Percentiles rank a stretch among this genome's conserved stretches.
Evolutionary conservation across 2,888 invertebrate species (phyloP).

Genomic region (Tipula unca): DNA sequence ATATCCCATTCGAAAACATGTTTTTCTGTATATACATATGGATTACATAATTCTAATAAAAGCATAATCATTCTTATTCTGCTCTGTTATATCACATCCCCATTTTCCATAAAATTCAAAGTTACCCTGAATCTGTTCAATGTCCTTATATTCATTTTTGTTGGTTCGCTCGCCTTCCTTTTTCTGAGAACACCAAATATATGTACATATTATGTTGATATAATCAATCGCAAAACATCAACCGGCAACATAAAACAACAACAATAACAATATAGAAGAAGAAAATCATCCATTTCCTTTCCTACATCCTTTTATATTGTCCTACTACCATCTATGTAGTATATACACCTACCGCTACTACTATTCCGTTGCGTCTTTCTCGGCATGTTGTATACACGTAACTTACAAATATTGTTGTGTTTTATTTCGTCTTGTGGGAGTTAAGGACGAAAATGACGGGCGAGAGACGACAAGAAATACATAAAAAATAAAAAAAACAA

Average conservation of each 20-base stretch:
- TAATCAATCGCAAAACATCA: conserved; percentile 4
- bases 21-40: not conserved
- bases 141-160: not conserved
- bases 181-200: too few relatives aligned
- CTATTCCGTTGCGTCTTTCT: too few relatives aligned
- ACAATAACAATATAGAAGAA: not conserved
- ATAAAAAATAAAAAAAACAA: too few relatives aligned
- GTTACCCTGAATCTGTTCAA: not conserved
- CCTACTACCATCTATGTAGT: not conserved
- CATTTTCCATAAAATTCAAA: not conserved
- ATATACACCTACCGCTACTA: not conserved
- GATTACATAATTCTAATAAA: not conserved
- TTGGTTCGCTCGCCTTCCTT: not conserved
- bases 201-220: not conserved
- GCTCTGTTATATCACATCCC: not conserved
- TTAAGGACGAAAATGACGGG: not conserved
- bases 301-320: not conserved
- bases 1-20: not conserved
- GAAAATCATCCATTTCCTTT: not conserved
- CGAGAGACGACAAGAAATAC: not conserved
- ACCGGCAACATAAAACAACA: not conserved
- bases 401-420: not conserved
- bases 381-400: too few relatives aligned
- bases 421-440: not conserved
- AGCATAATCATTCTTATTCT: not conserved